These are phyloP conservation scores for Exaiptasia diaphana DNA, from an alignment of 64 coral and sea anemone genomes.

Conservation along the genomic window DNA sequence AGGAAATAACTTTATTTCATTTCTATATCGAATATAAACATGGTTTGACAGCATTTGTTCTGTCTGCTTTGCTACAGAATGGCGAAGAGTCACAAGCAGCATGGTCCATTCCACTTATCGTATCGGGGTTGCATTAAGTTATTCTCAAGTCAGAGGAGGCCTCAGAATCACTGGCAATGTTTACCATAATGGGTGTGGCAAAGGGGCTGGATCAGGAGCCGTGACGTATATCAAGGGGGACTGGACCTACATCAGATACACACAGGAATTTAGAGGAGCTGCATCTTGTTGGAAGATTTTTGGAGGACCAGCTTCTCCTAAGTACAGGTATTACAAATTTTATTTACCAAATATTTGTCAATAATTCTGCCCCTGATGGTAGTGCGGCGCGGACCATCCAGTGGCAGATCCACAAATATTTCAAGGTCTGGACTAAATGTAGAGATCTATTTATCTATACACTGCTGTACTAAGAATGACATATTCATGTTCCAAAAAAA, in stretches of 20 bases:
- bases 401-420: too few species aligned
- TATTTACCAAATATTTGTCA: too few species aligned
- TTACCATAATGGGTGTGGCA: slow-evolving; percentile 42
- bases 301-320: background rate
- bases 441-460: too few species aligned
- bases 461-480: too few species aligned
- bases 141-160: background rate
- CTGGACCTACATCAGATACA: slow-evolving; percentile 65
- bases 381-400: too few species aligned
- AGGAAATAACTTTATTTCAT: too few species aligned
- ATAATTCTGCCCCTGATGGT: too few species aligned
- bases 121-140: slow-evolving; percentile 3
- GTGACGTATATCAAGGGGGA: slow-evolving; percentile 29
- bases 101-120: background rate
- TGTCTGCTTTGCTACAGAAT: background rate
- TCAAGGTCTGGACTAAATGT: too few species aligned
- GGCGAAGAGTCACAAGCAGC: background rate
- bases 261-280: slow-evolving; percentile 49
- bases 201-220: background rate
- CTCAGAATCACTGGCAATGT: slow-evolving; percentile 27
- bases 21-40: too few species aligned
- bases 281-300: slow-evolving; percentile 75
- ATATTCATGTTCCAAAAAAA: too few species aligned
- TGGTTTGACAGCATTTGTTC: too few species aligned
- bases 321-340: background rate